phyloP scores from a whole-genome alignment of 2,888 invertebrate species.

The Pachliopta kotzebuea region DNA sequence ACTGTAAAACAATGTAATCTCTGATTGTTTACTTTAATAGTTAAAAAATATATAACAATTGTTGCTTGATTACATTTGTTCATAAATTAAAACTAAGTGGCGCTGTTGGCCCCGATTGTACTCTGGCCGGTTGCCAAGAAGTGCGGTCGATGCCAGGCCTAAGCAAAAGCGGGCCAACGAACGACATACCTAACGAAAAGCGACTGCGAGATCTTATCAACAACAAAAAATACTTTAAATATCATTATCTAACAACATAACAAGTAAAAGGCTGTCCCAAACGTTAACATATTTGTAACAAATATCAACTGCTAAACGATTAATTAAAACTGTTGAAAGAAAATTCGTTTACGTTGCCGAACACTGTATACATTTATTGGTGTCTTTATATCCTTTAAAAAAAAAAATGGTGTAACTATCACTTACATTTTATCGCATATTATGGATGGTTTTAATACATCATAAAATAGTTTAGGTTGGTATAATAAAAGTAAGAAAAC shows the following conservation, averaged over 20 bases:
- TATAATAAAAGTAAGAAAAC: background rate
- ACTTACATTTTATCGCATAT: no score
- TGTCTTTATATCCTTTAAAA: no score
- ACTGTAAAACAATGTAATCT: background rate
- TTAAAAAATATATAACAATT: conserved; percentile 22
- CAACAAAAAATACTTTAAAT: conserved; percentile 16
- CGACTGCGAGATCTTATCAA: conserved; percentile 33
- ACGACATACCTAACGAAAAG: conserved; percentile 25
- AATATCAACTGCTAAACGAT: background rate
- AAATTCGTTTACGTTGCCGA: no score
- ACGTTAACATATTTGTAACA: background rate
- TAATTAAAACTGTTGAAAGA: background rate
- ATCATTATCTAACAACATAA: background rate
- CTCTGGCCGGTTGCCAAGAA: conserved; percentile 59
- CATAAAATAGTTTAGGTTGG: background rate
- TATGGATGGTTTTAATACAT: no score
- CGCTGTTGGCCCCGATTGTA: conserved; percentile 43
- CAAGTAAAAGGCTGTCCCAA: background rate
- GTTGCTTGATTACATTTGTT: conserved; percentile 48
- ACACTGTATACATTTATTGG: no score
- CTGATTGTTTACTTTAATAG: background rate
- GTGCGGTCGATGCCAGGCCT: conserved; percentile 56
- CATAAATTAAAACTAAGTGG: conserved; percentile 47
- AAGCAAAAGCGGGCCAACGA: conserved; percentile 33
- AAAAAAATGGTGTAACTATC: no score